Evolutionary conservation across 2,888 invertebrate genomes (phyloP), one percentile per base, ranked within the genome.

Genomic region (Tupiocoris notatus): DNA sequence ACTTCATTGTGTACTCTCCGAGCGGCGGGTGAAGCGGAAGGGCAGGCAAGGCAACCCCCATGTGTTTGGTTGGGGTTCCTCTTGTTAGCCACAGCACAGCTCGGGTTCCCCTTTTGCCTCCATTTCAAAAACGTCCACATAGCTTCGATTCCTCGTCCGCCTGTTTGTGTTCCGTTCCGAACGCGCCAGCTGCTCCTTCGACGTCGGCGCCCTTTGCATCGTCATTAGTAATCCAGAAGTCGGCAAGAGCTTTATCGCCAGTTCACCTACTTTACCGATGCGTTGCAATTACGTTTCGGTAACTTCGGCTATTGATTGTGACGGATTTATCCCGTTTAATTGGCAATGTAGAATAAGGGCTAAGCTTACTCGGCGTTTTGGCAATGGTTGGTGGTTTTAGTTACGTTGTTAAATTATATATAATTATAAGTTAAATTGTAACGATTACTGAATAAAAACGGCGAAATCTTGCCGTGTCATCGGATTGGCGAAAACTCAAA

Each of bases 61-160:
- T 67, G 67, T 67, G 67, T 65, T 39, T 65, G 65, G 39, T 12
- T 39, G 39, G 39, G 39, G 3, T 65, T 25, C 65, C 65, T 18
- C 39, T 57, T 21, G 66, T 66, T 56, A 21, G 1, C 22, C 25
- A 20, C 65, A n/a, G 25, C 17, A 18, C 20, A 20, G 39, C 39
- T 67, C 54, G 67, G 39, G 54, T 67, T 56, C 67, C 22, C 67
- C 67, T 56, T 67, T 67, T 67, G 54, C 67, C 67, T 54, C 67
- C 67, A 67, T 67, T 67, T 67, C 67, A 67, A 56, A 57, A 56
- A 39, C 39, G 39, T 39, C 39, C 39, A 39, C 39, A 12, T 12
- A 3, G 39, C 3, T 12, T 39, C 39, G 6, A 7, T 12, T 7
- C 39, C 12, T 39, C 39, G 39, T 12, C n/a, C n/a, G n/a, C n/a